Evolutionary conservation across 2,888 invertebrate species (phyloP).

Genomic region (Phorcus lineatus): DNA sequence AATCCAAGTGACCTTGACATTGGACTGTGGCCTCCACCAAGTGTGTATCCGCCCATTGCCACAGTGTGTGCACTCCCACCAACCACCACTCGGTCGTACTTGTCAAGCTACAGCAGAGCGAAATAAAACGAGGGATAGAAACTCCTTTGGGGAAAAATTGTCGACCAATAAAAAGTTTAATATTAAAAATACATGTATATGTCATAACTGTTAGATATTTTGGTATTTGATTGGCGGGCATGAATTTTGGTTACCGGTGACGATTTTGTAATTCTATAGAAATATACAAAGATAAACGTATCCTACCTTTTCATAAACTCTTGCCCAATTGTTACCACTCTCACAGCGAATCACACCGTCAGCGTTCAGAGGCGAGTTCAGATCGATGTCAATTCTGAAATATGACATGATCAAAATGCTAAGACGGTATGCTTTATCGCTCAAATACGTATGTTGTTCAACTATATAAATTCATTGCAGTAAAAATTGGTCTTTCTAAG

Average conservation of each 20-base stretch:
- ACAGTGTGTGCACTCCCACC: conserved; percentile 63
- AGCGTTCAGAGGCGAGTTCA: conserved; percentile 38
- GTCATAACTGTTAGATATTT: no score
- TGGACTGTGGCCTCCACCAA: conserved; percentile 64
- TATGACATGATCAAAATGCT: no score
- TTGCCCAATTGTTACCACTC: conserved; percentile 46
- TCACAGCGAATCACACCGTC: conserved; percentile 46
- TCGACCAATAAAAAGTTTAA: no score
- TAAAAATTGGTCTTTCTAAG: neutral
- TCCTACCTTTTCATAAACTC: conserved; percentile 48
- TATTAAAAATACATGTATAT: no score
- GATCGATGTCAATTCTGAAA: conserved; percentile 32
- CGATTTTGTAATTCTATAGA: no score
- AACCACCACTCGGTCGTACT: conserved; percentile 49
- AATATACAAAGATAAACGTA: no score
- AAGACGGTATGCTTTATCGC: no score
- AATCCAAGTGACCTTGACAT: conserved; percentile 46
- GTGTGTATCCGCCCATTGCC: conserved; percentile 58
- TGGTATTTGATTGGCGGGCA: no score
- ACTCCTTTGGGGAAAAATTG: no score
- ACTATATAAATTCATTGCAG: no score
- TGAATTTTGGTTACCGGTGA: no score
- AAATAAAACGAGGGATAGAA: neutral
- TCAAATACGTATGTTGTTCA: no score
- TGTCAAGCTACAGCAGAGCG: conserved; percentile 38